A percentile compares a stretch with the other conserved stretches of the same genome.
Evolutionary conservation across 2,888 invertebrate genomes (phyloP).

Genomic region (Gari tellinella): DNA sequence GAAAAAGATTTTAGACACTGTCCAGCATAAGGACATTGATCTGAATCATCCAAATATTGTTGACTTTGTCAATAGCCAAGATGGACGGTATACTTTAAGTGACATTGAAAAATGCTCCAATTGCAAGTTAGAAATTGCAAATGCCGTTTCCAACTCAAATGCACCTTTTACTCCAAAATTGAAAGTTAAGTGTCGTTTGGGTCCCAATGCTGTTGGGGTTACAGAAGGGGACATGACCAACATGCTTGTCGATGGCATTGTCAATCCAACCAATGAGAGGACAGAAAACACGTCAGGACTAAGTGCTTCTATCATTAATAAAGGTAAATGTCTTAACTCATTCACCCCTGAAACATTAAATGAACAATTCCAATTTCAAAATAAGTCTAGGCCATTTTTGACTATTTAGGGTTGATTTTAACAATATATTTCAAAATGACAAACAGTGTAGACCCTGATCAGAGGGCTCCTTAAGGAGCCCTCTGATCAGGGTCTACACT

Average conservation of each 20-base stretch:
- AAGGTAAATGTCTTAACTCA: no score
- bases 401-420: no score
- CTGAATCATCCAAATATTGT: constrained; percentile 18
- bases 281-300: constrained; percentile 6
- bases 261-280: constrained; percentile 9
- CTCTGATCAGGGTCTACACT: no score
- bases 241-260: constrained; percentile 9
- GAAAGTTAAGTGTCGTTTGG: constrained; percentile 3
- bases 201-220: background rate
- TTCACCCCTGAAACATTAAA: no score
- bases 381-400: no score
- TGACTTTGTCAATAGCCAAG: constrained; percentile 16
- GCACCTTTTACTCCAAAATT: background rate
- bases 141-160: background rate
- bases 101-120: constrained; percentile 35
- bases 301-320: constrained; percentile 16
- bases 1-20: constrained; percentile 22
- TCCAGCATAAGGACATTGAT: constrained; percentile 25
- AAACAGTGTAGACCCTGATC: no score
- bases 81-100: constrained; percentile 15
- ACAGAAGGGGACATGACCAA: constrained; percentile 15
- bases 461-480: no score
- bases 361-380: no score
- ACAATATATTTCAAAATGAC: no score
- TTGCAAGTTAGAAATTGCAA: constrained; percentile 9